Evolutionary conservation across 2,113 vertebrate species (phyloP).

Genomic region (Arizona elegans): DNA sequence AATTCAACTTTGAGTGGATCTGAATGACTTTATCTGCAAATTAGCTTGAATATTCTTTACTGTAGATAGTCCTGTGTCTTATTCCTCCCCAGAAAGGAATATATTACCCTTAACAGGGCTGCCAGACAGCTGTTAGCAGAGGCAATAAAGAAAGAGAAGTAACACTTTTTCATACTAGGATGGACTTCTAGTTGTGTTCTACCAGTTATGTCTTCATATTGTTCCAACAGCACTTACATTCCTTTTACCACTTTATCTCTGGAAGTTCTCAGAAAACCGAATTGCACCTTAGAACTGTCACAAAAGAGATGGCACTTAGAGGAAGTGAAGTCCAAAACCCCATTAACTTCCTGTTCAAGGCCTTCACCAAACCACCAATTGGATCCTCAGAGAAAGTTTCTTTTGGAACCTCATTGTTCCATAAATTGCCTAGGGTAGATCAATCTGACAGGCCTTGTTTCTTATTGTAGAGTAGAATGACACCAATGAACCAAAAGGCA

Average conservation of each 20-base stretch:
- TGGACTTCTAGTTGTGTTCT: not conserved
- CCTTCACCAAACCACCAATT: not conserved
- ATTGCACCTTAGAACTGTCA: not conserved
- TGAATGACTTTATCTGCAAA: not conserved
- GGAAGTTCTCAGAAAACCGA: not conserved
- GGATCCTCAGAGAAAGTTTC: not conserved
- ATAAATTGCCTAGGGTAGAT: not conserved
- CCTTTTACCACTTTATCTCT: not conserved
- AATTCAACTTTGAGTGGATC: not conserved
- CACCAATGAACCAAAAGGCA: not conserved
- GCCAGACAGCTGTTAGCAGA: not conserved
- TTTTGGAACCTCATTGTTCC: not conserved
- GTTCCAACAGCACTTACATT: not conserved
- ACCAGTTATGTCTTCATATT: not conserved
- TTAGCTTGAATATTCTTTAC: not conserved
- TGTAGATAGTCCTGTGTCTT: not conserved
- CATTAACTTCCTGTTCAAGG: not conserved
- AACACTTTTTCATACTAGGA: not conserved
- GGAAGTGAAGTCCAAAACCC: not conserved
- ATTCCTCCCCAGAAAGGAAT: not conserved
- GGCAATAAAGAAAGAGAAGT: not conserved
- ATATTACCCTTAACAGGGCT: not conserved
- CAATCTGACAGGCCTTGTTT: not conserved
- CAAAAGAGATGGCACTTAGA: not conserved
- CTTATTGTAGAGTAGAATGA: not conserved